Conservation (phyloP, 2,888 invertebrate genomes). For the Liposcelis brunnea region DNA sequence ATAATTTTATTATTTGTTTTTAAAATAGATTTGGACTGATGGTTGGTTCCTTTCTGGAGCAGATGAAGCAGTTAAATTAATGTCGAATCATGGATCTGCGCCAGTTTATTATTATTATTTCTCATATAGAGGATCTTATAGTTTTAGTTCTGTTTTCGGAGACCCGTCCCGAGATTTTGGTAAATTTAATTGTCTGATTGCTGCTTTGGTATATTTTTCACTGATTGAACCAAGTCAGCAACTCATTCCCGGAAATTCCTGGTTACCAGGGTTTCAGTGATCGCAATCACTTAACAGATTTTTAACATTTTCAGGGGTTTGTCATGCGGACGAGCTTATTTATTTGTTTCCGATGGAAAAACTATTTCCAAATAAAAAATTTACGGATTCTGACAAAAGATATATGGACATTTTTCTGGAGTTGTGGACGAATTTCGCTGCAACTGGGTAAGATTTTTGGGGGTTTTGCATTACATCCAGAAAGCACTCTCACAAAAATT, state of each 20-base stretch:
- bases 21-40: constrained; percentile 47
- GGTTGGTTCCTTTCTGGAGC: constrained; percentile 50
- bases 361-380: constrained; percentile 1
- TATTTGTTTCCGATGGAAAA: constrained; percentile 52
- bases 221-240: too few relatives aligned
- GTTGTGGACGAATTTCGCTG: constrained; percentile 4
- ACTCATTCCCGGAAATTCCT: too few relatives aligned
- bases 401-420: constrained; percentile 3
- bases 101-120: constrained; percentile 52
- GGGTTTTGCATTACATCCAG: too few relatives aligned
- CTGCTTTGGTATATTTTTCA: too few relatives aligned
- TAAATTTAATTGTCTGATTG: constrained; percentile 24
- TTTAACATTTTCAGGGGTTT: too few relatives aligned
- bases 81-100: constrained; percentile 18
- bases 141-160: constrained; percentile 55
- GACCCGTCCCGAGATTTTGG: constrained; percentile 45
- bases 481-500: too few relatives aligned
- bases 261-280: too few relatives aligned
- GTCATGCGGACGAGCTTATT: constrained; percentile 69
- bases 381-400: not conserved
- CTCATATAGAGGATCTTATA: constrained; percentile 44
- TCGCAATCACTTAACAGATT: too few relatives aligned
- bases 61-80: constrained; percentile 34
- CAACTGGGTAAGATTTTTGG: not conserved
- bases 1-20: constrained; percentile 13